A percentile compares a stretch with the other conserved stretches of the same genome.
phyloP scores from a whole-genome alignment of 2,113 vertebrate genomes.

The Notarius lentiginosus region DNA sequence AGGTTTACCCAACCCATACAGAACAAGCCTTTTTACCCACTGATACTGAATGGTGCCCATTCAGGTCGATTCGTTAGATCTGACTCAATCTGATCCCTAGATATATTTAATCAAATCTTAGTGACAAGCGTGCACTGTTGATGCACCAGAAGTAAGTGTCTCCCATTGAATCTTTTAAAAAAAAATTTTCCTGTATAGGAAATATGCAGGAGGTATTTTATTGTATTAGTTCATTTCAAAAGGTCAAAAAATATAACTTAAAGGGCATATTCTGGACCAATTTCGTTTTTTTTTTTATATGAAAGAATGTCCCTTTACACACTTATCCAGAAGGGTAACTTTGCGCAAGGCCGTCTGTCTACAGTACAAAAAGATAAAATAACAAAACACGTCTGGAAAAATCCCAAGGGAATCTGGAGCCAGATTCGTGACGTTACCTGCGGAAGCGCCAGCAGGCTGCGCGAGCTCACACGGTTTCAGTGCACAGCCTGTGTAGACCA shows the following conservation, averaged over 20 bases:
- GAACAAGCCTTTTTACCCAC: neutral
- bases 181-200: neutral
- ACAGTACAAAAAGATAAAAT: no score
- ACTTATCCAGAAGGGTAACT: no score
- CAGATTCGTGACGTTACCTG: no score
- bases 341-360: no score
- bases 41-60: neutral
- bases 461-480: no score
- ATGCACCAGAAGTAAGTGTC: neutral
- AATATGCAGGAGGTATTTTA: neutral
- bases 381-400: no score
- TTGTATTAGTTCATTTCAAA: neutral
- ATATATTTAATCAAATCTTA: neutral
- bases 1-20: conserved; percentile 33
- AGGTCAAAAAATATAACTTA: neutral
- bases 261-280: no score
- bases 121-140: neutral
- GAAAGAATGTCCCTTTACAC: no score
- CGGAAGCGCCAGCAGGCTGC: no score
- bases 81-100: neutral
- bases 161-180: neutral
- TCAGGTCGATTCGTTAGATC: neutral
- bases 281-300: no score
- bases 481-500: no score
- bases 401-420: no score